Base-by-base conservation (phyloP, 2,113 vertebrate species). In the Mus spicilegus region DNA sequence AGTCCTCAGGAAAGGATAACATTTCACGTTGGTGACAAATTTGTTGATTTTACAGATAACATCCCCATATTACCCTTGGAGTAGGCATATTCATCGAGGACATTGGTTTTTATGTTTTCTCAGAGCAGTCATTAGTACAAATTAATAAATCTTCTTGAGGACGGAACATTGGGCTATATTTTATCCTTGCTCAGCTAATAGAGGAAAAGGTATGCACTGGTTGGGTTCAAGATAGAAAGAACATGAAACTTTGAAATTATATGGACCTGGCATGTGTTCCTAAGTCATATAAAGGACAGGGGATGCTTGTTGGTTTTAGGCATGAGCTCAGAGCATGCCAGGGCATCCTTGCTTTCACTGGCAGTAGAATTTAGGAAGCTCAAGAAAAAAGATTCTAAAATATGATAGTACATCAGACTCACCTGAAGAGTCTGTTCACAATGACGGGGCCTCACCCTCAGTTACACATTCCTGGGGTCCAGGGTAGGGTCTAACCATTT, bases 61-160 rank as follows among this genome's bases (percentile, higher is more conserved):
- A 97, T 97, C 92, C 96, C 95, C 94, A 97, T 96, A 97, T 97
- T 95, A 78, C 91, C 95, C 94, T 96, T 54, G 28, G 0, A 97
- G 91, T 97, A 96, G 94, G 95, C 95, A 82, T 89, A 87, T 94
- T 97, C 92, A 92, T 93, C 70, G 87, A 98, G 92, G 97, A 97
- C 96, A 92, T 76, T 56, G 95, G 90, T 96, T 98, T 96, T 95
- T 95, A 97, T 96, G 95, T 94, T 96, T 98, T 97, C 93, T 97
- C 96, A 95, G 96, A 97, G 94, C 84, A 95, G 90, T 97, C 93
- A 97, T 97, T 97, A 97, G 96, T 96, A 98, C 97, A 97, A 98
- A 97, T 98, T 95, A 97, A 97, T 97, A 98, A 97, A 97, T 98
- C 96, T 98, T 97, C 93, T 97, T 97, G 77, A 61, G 93, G 77